Evolutionary conservation across 2,113 vertebrate species (phyloP), one percentile per base, ranked within the genome.

Genomic region (Delphinapterus leucas): DNA sequence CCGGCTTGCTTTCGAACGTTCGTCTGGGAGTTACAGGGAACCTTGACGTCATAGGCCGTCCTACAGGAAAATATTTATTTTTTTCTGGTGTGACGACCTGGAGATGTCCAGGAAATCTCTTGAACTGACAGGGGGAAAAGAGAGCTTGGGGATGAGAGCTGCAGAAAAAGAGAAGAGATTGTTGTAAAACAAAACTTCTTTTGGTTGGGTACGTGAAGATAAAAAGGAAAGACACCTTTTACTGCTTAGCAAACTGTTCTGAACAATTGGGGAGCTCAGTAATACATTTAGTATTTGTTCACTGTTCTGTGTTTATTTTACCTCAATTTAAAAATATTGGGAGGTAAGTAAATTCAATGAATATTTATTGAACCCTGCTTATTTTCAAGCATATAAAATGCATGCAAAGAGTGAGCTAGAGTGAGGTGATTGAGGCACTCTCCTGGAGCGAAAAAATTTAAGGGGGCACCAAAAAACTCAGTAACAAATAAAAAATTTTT

Each of bases 11-110:
- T 28, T 1, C 8, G 15, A 8, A 18, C 1, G 38, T n/a, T 33
- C 0, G 0, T 15, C 5, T 15, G 21, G 47, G 20, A 11, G 49
- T 7, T 33, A 6, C 8, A 0, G 33, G 9, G 8, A 8, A 4
- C 11, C 10, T 23, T 95, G n/a, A 89, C n/a, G 71, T 97, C 53
- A 49, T 49, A 63, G 49, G 4, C 7, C 25, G 9, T 25, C n/a
- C 49, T 90, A 33, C 38, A 71, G 88, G n/a, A 95, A 87, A 90
- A 31, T 15, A 9, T 81, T 83, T 73, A 3, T n/a, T 36, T 55
- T 90, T 84, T 68, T 25, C 36, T n/a, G 21, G 14, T 91, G 58
- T 28, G n/a, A 63, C 5, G 15, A 73, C 49, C 41, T 49, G 73
- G 25, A 81, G 70, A 31, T 86, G 53, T 92, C 60, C 79, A 49